Percentiles rank a stretch among this genome's conserved stretches.
Conservation (phyloP, 2,888 invertebrate genomes). For the Fissipunctia ypsillon region DNA sequence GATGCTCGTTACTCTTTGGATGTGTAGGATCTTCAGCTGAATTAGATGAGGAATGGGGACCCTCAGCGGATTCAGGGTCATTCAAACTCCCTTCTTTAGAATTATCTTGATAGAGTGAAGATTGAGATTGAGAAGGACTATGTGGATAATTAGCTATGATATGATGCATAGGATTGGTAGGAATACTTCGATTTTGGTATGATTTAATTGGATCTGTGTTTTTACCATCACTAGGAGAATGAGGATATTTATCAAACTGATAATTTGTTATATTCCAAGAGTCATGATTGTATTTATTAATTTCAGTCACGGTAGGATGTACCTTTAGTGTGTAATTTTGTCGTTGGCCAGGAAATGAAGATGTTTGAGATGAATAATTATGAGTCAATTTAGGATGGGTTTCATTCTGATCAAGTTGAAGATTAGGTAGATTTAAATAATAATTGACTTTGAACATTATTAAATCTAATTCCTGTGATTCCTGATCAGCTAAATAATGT, state of each 20-base stretch:
- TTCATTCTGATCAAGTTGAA: background rate
- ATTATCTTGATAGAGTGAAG: background rate
- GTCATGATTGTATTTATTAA: background rate
- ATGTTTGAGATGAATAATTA: background rate
- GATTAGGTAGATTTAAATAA: slow-evolving; percentile 21
- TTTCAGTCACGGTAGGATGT: background rate
- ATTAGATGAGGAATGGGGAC: background rate
- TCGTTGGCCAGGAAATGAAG: background rate
- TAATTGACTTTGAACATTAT: slow-evolving; percentile 14
- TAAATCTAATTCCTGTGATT: slow-evolving; percentile 4
- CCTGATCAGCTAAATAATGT: slow-evolving; percentile 3
- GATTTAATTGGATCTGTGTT: background rate
- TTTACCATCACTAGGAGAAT: slow-evolving; percentile 2
- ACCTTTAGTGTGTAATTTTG: background rate
- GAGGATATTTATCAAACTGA: background rate
- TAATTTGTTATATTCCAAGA: background rate
- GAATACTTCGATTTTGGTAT: too few relatives aligned
- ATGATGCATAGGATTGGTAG: too few relatives aligned
- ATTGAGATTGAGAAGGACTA: background rate
- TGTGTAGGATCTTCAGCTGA: background rate
- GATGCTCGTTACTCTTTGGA: background rate
- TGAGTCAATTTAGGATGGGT: background rate
- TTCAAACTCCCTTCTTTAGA: background rate
- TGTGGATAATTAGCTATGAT: too few relatives aligned
- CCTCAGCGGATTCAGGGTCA: background rate